Conservation (phyloP, 2,888 invertebrate species). For the Coecobrya sp. region DNA sequence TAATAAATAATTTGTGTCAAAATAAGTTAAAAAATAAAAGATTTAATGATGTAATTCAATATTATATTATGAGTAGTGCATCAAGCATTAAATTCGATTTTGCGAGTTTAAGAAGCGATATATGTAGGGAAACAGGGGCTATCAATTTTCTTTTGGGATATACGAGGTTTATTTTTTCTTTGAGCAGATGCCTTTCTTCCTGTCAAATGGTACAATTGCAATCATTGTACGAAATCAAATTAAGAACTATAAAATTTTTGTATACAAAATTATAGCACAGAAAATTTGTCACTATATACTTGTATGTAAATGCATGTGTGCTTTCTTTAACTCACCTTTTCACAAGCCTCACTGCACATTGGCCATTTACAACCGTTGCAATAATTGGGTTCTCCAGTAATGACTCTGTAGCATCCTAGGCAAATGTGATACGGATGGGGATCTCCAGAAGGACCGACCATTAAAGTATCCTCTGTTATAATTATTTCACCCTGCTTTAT, state of each 20-base stretch:
- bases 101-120: not conserved
- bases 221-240: not conserved
- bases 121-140: not conserved
- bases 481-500: conserved; percentile 80
- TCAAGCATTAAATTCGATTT: conserved; percentile 45
- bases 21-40: conserved; percentile 70
- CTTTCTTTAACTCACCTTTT: conserved; percentile 75
- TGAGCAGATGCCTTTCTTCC: not conserved
- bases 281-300: not conserved
- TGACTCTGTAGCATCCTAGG: conserved; percentile 80
- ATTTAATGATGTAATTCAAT: conserved; percentile 70
- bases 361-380: conserved; percentile 83
- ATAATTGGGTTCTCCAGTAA: conserved; percentile 72
- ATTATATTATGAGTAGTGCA: conserved; percentile 54
- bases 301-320: not conserved
- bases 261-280: no score
- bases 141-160: conserved; percentile 34
- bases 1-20: conserved; percentile 79
- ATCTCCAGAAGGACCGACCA: conserved; percentile 80
- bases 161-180: not conserved
- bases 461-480: conserved; percentile 80
- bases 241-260: not conserved
- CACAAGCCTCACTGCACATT: conserved; percentile 82
- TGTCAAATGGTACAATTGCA: not conserved
- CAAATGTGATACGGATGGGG: conserved; percentile 75